Conservation (phyloP, 2,797 vertebrate genomes). For the Gobionotothen gibberifrons region DNA sequence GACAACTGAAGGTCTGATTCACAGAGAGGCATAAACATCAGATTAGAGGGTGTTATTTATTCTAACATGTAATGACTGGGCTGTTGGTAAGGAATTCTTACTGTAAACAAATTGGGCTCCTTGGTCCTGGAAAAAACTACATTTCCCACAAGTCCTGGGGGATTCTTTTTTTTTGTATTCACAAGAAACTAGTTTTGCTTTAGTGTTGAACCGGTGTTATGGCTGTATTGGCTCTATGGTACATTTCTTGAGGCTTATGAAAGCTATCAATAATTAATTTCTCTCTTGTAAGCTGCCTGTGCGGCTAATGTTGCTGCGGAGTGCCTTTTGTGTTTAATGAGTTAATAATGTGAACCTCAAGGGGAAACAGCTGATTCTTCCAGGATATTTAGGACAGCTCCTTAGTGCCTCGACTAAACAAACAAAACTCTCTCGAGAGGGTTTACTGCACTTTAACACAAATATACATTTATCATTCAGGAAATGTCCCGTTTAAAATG, state of each 20-base stretch:
- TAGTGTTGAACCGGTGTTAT: not conserved
- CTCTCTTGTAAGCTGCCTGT: not conserved
- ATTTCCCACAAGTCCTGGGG: not conserved
- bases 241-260: not conserved
- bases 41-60: conserved; percentile 9
- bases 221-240: not conserved
- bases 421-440: conserved; percentile 22
- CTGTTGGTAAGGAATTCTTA: not conserved
- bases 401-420: conserved; percentile 6
- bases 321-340: not conserved
- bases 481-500: not conserved
- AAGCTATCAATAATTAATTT: not conserved
- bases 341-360: too few species aligned
- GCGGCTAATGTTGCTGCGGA: not conserved
- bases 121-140: not conserved
- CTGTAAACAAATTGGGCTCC: not conserved
- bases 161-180: not conserved
- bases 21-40: not conserved
- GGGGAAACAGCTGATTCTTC: too few species aligned
- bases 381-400: not conserved
- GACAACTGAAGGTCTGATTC: not conserved
- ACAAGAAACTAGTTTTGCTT: not conserved
- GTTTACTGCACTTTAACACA: conserved; percentile 2
- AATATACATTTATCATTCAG: not conserved
- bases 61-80: not conserved